Evolutionary conservation across 2,113 vertebrate species (phyloP).

Genomic region (Raja brachyura): DNA sequence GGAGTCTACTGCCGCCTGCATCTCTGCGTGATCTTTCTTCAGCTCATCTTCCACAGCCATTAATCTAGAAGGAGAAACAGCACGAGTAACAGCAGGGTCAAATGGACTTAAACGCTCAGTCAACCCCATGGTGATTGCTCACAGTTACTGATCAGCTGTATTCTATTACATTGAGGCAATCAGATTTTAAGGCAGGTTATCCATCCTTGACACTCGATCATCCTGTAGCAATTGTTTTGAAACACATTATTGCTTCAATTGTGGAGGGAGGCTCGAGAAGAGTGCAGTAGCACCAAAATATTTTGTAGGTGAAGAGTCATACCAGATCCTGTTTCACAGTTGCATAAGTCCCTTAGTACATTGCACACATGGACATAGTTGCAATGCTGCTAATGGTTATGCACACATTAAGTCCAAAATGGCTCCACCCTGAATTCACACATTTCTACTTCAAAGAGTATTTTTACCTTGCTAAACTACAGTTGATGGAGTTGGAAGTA

Average conservation of each 20-base stretch:
- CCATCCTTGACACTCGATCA: background rate
- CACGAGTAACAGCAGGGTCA: background rate
- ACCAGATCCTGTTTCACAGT: background rate
- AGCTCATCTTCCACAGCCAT: conserved; percentile 97
- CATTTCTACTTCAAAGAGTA: background rate
- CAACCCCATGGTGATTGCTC: background rate
- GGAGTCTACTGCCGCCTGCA: conserved; percentile 94
- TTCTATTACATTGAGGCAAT: background rate
- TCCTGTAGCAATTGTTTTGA: background rate
- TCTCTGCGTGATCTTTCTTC: conserved; percentile 95
- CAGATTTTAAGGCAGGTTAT: too few relatives aligned
- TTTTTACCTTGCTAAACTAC: too few relatives aligned
- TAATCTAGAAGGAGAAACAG: conserved; percentile 58
- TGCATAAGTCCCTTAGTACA: background rate
- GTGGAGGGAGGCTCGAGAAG: too few relatives aligned
- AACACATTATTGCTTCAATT: background rate
- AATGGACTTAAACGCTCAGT: background rate
- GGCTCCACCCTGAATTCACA: background rate
- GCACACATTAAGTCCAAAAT: background rate
- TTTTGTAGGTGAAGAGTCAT: background rate
- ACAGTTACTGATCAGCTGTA: background rate
- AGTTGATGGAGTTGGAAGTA: too few relatives aligned
- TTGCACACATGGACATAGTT: background rate
- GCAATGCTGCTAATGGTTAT: background rate
- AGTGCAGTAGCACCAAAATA: background rate